Conservation (phyloP, 1,140 invertebrate species). For the Zaprionus lachaisei region DNA sequence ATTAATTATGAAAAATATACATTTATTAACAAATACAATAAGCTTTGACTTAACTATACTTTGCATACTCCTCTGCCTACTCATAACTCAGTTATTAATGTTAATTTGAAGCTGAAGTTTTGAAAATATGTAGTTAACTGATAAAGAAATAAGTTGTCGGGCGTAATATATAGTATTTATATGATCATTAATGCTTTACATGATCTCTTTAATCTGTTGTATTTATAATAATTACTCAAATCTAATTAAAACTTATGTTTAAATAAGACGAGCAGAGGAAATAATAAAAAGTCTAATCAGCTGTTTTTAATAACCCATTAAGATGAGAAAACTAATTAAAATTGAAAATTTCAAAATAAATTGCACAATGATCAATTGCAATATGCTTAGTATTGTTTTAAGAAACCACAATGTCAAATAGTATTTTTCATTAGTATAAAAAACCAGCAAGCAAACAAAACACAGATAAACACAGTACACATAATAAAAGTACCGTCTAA, state of each 20-base stretch:
- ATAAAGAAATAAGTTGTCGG: accelerated
- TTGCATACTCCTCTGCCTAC: not conserved
- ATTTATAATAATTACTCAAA: not conserved
- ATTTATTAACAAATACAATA: not conserved
- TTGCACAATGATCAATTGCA: not conserved
- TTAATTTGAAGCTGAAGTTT: not conserved
- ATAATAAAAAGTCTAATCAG: not conserved
- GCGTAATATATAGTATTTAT: not conserved
- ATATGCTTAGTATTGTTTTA: not conserved
- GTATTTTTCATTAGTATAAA: not conserved
- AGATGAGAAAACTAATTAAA: not conserved
- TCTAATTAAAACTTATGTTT: not conserved
- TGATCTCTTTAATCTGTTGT: not conserved
- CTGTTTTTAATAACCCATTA: not conserved
- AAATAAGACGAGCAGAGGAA: not conserved
- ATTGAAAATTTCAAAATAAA: not conserved
- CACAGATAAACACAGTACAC: no score
- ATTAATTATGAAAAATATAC: conserved; percentile 9
- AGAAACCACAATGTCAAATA: not conserved
- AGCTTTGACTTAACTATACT: no score
- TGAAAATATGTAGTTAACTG: not conserved
- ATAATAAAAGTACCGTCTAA: conserved; percentile 3
- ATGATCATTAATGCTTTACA: not conserved
- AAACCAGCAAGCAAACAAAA: not conserved
- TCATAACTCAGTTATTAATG: not conserved